These are phyloP conservation scores for Acanthosepion lycidas DNA, from an alignment of 2,888 invertebrate species.

Conservation along the genomic window DNA sequence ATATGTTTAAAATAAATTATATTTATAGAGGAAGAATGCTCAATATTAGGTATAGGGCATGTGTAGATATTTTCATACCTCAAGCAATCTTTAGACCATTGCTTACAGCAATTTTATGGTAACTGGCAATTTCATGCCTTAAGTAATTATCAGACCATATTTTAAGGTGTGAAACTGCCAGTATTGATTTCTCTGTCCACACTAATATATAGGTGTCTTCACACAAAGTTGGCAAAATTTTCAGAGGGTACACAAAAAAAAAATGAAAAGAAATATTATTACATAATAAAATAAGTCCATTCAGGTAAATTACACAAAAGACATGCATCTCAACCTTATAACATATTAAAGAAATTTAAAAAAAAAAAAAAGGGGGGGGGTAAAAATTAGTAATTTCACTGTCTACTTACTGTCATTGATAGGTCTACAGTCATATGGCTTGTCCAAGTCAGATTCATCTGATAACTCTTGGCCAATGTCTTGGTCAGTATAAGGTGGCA, in stretches of 20 bases:
- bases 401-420: constrained; percentile 46
- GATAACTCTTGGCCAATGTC: constrained; percentile 42
- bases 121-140: too few relatives aligned
- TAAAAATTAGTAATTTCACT: not conserved
- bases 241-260: not conserved
- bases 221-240: not conserved
- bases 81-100: too few relatives aligned
- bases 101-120: too few relatives aligned
- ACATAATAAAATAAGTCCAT: not conserved
- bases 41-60: too few relatives aligned
- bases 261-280: not conserved
- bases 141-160: too few relatives aligned
- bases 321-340: not conserved
- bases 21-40: not conserved
- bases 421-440: not conserved
- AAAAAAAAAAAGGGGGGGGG: not conserved
- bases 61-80: too few relatives aligned
- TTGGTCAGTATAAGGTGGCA: constrained; percentile 42
- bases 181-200: too few relatives aligned
- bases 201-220: not conserved
- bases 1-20: not conserved
- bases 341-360: not conserved
- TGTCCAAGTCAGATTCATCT: constrained; percentile 44
- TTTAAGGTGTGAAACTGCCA: too few relatives aligned
- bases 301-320: not conserved